Conservation (phyloP, 2,888 invertebrate species). For the Perithous albicinctus region DNA sequence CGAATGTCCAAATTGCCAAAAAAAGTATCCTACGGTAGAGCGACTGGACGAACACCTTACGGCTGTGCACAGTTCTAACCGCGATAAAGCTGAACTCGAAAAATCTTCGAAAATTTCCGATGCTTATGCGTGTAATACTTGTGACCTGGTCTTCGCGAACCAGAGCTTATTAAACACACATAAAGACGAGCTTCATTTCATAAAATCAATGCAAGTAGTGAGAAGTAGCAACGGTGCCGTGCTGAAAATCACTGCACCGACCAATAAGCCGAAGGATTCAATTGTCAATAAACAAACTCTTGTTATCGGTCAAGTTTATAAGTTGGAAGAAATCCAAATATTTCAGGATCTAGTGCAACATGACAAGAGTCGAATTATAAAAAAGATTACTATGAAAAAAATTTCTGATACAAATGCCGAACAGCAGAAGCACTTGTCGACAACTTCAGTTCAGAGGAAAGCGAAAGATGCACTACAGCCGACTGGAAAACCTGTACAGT, state of each 20-base stretch:
- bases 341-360: neutral
- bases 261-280: neutral
- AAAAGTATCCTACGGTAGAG: neutral
- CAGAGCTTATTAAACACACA: neutral
- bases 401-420: neutral
- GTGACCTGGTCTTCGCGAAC: slow-evolving; percentile 32
- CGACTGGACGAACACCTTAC: neutral
- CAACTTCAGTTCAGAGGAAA: neutral
- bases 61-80: neutral
- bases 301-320: neutral
- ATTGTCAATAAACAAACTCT: neutral
- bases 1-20: slow-evolving; percentile 23
- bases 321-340: neutral
- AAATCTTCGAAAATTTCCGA: neutral
- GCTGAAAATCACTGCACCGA: neutral
- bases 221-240: neutral
- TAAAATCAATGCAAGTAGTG: neutral
- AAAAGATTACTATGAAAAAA: neutral
- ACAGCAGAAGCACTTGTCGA: neutral
- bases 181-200: neutral
- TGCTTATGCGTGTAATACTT: slow-evolving; percentile 41
- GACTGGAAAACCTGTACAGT: neutral
- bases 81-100: neutral
- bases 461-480: neutral
- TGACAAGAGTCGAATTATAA: neutral